Conservation (phyloP, 2,888 invertebrate species). For the Yponomeuta cagnagella region DNA sequence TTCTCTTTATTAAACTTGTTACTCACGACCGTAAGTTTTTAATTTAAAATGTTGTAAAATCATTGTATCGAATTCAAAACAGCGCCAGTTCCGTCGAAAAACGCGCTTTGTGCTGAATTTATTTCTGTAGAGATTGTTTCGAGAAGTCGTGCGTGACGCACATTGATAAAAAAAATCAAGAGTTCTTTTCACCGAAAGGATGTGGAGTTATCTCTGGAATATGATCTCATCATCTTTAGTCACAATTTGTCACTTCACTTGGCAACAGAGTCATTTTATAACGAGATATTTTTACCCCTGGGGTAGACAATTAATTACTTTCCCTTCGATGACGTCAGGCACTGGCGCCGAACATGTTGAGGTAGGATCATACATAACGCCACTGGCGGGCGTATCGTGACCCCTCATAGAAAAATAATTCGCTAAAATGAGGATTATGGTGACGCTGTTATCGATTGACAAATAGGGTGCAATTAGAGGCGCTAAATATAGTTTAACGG, state of each 20-base stretch:
- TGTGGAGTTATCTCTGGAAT: not conserved
- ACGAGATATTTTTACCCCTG: not conserved
- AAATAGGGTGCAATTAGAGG: not conserved
- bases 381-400: not conserved
- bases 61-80: not conserved
- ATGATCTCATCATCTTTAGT: not conserved
- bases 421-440: not conserved
- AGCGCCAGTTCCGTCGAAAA: constrained; percentile 3
- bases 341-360: not conserved
- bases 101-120: not conserved
- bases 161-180: constrained; percentile 1
- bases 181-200: not conserved
- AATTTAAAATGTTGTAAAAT: not conserved
- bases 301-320: not conserved
- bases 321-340: not conserved
- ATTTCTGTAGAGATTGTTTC: not conserved
- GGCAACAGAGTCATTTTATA: not conserved
- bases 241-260: not conserved
- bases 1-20: too few relatives aligned
- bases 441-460: not conserved
- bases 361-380: not conserved
- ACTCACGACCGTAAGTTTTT: not conserved
- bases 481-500: not conserved
- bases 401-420: not conserved
- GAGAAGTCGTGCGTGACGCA: constrained; percentile 2